A percentile compares a stretch with the other conserved stretches of the same genome.
Conservation (phyloP, 2,888 invertebrate genomes). For the Plebejus anna region DNA sequence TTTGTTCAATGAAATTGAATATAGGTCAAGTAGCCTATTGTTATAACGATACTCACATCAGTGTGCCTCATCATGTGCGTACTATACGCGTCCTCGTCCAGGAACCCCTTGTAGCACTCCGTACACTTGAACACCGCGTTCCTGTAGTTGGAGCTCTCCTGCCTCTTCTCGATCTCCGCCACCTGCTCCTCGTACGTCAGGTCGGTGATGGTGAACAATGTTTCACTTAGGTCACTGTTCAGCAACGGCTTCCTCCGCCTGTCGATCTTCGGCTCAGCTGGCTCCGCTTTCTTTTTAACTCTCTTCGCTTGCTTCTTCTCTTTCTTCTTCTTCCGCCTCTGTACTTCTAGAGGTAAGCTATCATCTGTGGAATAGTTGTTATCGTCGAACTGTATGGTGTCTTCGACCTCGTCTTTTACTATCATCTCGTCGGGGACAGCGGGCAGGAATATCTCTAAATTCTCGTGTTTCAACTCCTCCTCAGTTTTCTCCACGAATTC, state of each 20-base stretch:
- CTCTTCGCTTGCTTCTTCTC: constrained; percentile 41
- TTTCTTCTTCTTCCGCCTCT: constrained; percentile 44
- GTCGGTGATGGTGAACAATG: constrained; percentile 59
- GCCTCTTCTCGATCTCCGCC: constrained; percentile 62
- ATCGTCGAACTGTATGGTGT: constrained; percentile 36
- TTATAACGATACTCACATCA: constrained; percentile 48
- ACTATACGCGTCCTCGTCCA: constrained; percentile 63
- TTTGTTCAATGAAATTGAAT: no score
- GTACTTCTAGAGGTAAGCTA: constrained; percentile 49
- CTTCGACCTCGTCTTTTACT: constrained; percentile 39
- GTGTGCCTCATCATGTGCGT: constrained; percentile 62
- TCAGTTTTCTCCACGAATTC: constrained; percentile 38
- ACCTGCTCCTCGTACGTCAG: constrained; percentile 61
- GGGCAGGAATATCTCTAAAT: constrained; percentile 30
- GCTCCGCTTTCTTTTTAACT: constrained; percentile 37
- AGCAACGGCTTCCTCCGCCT: constrained; percentile 61
- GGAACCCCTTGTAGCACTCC: constrained; percentile 64
- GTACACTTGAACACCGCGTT: constrained; percentile 63
- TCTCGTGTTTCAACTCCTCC: constrained; percentile 39
- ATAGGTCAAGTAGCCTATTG: no score
- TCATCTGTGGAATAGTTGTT: constrained; percentile 55
- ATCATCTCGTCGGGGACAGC: constrained; percentile 33
- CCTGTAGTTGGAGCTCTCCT: constrained; percentile 61
- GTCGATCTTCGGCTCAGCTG: constrained; percentile 55
- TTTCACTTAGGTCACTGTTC: constrained; percentile 63